phyloP scores from a whole-genome alignment of 2,888 invertebrate genomes.

The Liodrosophila aerea region DNA sequence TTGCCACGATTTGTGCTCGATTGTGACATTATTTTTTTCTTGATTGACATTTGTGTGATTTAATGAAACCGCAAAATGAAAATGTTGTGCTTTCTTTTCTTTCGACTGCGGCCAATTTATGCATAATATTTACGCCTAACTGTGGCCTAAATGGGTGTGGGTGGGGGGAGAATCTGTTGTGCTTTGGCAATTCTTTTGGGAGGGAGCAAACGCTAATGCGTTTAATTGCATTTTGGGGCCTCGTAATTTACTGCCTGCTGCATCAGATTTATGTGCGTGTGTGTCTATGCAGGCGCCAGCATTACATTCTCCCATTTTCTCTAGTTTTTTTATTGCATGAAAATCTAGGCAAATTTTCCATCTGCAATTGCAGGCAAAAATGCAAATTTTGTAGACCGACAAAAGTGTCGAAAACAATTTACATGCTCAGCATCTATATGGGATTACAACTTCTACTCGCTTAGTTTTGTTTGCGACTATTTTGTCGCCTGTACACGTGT shows the following conservation, averaged over 20 bases:
- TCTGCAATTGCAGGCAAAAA: constrained; percentile 16
- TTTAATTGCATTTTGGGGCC: constrained; percentile 70
- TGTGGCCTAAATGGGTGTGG: constrained; percentile 19
- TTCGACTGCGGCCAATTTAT: constrained; percentile 51
- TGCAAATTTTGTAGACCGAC: constrained; percentile 1
- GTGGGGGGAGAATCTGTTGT: not conserved
- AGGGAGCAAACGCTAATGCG: constrained; percentile 51
- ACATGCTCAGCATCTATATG: too few species aligned
- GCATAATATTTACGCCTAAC: constrained; percentile 53
- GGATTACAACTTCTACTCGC: too few species aligned
- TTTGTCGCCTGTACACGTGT: not conserved
- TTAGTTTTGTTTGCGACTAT: too few species aligned
- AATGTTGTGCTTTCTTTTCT: constrained; percentile 10
- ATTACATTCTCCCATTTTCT: constrained; percentile 19
- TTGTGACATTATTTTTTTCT: too few species aligned
- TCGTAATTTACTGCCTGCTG: constrained; percentile 54
- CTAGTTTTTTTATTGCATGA: constrained; percentile 1
- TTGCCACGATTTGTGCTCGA: constrained; percentile 10
- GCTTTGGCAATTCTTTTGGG: constrained; percentile 19
- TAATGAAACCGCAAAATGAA: constrained; percentile 69
- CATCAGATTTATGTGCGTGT: constrained; percentile 43
- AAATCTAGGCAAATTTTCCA: constrained; percentile 21
- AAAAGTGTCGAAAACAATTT: constrained; percentile 6
- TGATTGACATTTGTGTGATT: constrained; percentile 64
- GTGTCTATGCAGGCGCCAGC: constrained; percentile 43